Evolutionary conservation across 1,140 invertebrate species (phyloP).

Genomic region (Stegodyphus mimosarum): DNA sequence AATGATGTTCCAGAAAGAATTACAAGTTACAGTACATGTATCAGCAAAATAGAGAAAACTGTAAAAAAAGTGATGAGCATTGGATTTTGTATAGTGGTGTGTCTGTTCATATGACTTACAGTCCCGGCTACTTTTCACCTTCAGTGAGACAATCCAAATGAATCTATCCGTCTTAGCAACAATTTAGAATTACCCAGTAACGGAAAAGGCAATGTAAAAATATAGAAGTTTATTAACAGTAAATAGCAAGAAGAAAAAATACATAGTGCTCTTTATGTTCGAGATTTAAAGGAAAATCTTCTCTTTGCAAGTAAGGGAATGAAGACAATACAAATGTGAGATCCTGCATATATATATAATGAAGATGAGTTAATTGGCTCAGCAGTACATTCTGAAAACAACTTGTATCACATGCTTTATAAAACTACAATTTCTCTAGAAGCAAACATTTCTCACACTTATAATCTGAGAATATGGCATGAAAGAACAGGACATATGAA

Average conservation of each 20-base stretch:
- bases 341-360: slow-evolving; percentile 6
- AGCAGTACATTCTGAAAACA: not conserved
- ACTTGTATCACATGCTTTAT: slow-evolving; percentile 17
- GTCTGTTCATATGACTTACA: slow-evolving; percentile 25
- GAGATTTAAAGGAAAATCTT: slow-evolving; percentile 8
- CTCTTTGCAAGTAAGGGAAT: slow-evolving; percentile 5
- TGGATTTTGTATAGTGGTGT: slow-evolving; percentile 12
- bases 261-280: not conserved
- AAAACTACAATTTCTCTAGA: not conserved
- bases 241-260: not conserved
- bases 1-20: not conserved
- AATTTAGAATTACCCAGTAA: slow-evolving; percentile 8
- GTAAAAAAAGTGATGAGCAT: slow-evolving; percentile 1
- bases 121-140: not conserved
- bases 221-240: not conserved
- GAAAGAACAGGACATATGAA: slow-evolving; percentile 32
- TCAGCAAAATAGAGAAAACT: not conserved
- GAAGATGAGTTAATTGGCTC: not conserved
- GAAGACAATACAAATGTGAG: slow-evolving; percentile 4
- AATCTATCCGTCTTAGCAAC: slow-evolving; percentile 1
- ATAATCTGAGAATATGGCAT: slow-evolving; percentile 42
- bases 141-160: not conserved
- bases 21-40: not conserved
- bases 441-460: not conserved
- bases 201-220: slow-evolving; percentile 10